These are phyloP conservation scores for Zapornia atra DNA, from an alignment of 2,113 vertebrate species.

Conservation along the genomic window DNA sequence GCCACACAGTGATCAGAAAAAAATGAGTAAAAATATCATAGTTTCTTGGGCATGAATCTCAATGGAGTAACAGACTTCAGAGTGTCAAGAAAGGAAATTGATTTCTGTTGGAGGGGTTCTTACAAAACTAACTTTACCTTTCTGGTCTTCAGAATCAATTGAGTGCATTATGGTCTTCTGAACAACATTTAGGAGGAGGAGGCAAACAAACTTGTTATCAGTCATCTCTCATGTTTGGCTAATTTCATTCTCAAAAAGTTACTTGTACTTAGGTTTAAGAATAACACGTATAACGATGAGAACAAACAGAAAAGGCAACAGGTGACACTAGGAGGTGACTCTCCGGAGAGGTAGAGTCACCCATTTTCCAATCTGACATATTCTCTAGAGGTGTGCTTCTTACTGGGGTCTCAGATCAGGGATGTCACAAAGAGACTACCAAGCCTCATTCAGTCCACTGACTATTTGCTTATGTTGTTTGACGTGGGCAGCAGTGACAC, in stretches of 20 bases:
- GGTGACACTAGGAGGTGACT: no score
- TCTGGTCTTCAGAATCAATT: not conserved
- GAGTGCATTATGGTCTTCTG: not conserved
- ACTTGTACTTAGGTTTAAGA: not conserved
- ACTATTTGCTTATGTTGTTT: no score
- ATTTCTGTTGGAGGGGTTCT: not conserved
- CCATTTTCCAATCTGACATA: no score
- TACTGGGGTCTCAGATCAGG: no score
- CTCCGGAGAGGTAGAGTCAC: no score
- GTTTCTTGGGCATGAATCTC: not conserved
- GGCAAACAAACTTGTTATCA: not conserved
- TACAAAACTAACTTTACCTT: not conserved
- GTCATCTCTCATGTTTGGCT: not conserved
- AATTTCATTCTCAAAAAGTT: not conserved
- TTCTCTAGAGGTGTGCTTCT: no score
- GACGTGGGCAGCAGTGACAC: no score
- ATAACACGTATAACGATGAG: not conserved
- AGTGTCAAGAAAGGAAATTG: not conserved
- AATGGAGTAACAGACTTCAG: not conserved
- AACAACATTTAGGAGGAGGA: not conserved
- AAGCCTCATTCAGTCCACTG: no score
- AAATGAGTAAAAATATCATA: not conserved
- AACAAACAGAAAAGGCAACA: no score
- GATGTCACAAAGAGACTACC: no score
- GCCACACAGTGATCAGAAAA: not conserved